Percentiles rank a stretch among this genome's conserved stretches.
Conservation (phyloP, 2,113 vertebrate species). For the Daboia siamensis region DNA sequence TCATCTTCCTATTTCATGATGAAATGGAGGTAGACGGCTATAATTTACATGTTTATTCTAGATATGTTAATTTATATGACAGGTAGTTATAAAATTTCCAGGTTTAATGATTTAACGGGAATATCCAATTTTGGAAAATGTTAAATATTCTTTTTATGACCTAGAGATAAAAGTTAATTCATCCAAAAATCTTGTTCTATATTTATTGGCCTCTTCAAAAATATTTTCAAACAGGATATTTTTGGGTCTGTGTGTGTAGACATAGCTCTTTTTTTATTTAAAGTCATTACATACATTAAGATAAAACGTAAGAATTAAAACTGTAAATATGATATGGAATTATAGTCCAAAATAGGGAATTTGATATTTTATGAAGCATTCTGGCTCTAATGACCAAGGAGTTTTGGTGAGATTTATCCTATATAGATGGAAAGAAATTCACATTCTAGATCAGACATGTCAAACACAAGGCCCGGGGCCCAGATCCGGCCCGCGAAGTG, state of each 20-base stretch:
- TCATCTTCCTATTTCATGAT: not conserved
- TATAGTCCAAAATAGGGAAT: not conserved
- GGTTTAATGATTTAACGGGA: not conserved
- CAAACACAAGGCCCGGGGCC: too few relatives aligned
- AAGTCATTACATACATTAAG: too few relatives aligned
- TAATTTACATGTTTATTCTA: not conserved
- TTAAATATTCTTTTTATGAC: too few relatives aligned
- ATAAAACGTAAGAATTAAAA: not conserved
- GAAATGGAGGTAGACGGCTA: not conserved
- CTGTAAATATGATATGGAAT: not conserved
- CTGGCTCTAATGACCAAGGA: not conserved
- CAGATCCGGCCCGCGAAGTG: too few relatives aligned
- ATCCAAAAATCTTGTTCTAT: too few relatives aligned
- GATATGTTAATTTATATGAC: not conserved
- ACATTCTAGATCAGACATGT: not conserved
- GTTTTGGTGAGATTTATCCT: not conserved
- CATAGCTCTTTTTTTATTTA: too few relatives aligned
- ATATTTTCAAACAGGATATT: too few relatives aligned
- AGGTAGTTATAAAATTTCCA: not conserved
- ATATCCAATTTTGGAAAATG: too few relatives aligned
- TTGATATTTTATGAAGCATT: not conserved
- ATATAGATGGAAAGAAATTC: not conserved
- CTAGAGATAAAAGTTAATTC: too few relatives aligned
- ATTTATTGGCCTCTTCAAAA: too few relatives aligned
- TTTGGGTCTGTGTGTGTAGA: too few relatives aligned